Base-by-base conservation (phyloP, 2,888 invertebrate species). In the Ischnus inquisitorius region DNA sequence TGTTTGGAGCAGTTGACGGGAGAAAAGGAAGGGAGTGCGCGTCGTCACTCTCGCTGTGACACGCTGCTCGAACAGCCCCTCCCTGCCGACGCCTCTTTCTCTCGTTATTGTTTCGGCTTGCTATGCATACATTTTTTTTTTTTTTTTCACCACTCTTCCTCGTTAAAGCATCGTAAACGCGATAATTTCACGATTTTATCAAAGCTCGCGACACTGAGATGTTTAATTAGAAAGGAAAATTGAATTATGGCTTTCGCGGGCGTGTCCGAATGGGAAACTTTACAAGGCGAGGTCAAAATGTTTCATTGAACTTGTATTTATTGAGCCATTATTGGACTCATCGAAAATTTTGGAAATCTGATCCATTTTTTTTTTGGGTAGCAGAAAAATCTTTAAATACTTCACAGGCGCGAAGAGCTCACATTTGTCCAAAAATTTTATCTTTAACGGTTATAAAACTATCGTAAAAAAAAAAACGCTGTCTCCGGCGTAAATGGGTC, bases 11-110 rank as follows among this genome's bases (percentile, higher is more conserved):
- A 34, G 34, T 72, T 25, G 77, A 57, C 6, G 28, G 8, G 68
- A 68, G 46, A n/a, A 77, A 62, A 22, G 41, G 16, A 22, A 2
- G 3, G 12, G 41, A 12, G 19, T 51, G 19, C 19, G n/a, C 19
- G 67, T 67, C 71, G 39, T 77, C 77, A 46, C 83, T 22, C 76
- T 25, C 65, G 28, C 1, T 19, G 16, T 60, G 83, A 79, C 71
- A 65, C 62, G 74, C 74, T 69, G 25, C 28, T 28, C 48, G 67
- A 71, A 12, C 51, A 68, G 25, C 41, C 14, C 22, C 51, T 75
- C 54, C 25, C 68, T 43, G 60, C 46, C 28, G 67, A 76, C 48
- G 51, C 43, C 14, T 76, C 16, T 74, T 64, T 57, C 72, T 25
- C 60, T 72, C 76, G 71, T 68, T 39, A 43, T 60, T 19, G 28